Base-by-base conservation (phyloP, 1,140 invertebrate genomes). In the Mercenaria mercenaria region DNA sequence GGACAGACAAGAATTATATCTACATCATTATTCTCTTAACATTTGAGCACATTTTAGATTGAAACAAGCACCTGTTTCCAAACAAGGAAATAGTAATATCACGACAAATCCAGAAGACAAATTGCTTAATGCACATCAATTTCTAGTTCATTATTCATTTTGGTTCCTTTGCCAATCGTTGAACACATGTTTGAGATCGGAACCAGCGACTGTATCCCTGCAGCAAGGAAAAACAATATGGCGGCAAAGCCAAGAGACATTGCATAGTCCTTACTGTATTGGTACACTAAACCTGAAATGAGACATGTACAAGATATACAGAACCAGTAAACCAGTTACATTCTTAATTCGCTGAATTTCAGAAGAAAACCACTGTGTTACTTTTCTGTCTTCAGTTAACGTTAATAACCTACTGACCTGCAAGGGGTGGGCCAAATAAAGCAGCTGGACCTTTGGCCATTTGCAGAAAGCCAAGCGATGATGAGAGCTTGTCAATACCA, bases 361-460 rank as follows among this genome's bases (percentile, higher is more conserved):
- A n/a, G n/a, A n/a, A n/a, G n/a, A n/a, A n/a, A n/a, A n/a, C n/a
- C n/a, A n/a, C n/a, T n/a, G n/a, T n/a, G n/a, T n/a, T n/a, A n/a
- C n/a, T n/a, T n/a, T n/a, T n/a, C n/a, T n/a, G n/a, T n/a, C n/a
- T n/a, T n/a, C n/a, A n/a, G n/a, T n/a, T n/a, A n/a, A n/a, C n/a
- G n/a, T n/a, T n/a, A n/a, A 4, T 37, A 43, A 37, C 13, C 4
- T 72, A 34, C 4, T 39, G 61, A 88, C 89, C 89, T 43, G 89
- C 89, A 26, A 90, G 20, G 15, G 89, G 89, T 39, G 89, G 89
- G 0, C 89, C 89, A 26, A 80, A 26, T 29, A 90, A 32, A 18
- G 89, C 80, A 4, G 89, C 89, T 1, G 80, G 82, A n/a, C 89
- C 89, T 29, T 90, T 90, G 23, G 80, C 74, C 81, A 84, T 74